Percentiles rank a stretch among this genome's conserved stretches.
phyloP scores from a whole-genome alignment of 2,797 vertebrate genomes.

The Cirrhinus mrigala region DNA sequence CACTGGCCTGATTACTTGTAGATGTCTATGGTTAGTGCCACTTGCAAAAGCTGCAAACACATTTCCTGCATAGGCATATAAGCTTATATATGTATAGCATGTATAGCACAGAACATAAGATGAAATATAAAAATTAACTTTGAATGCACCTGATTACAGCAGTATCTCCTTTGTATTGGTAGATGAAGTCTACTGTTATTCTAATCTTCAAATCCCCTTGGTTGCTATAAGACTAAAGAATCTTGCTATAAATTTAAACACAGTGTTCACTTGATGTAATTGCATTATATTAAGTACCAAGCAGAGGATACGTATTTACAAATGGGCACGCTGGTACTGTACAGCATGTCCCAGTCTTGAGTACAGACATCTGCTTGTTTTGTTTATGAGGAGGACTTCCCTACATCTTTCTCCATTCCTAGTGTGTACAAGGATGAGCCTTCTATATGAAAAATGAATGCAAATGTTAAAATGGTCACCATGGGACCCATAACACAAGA shows the following conservation, averaged over 20 bases:
- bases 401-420: not conserved
- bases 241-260: not conserved
- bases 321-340: not conserved
- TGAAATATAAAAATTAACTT: conserved; percentile 28
- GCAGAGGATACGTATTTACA: not conserved
- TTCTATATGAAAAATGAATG: conserved; percentile 24
- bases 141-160: conserved; percentile 17
- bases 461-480: conserved; percentile 19
- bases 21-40: too few relatives aligned
- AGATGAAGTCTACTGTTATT: not conserved
- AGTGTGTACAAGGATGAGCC: not conserved
- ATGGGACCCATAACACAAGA: not conserved
- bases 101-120: conserved; percentile 21
- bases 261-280: not conserved
- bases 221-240: not conserved
- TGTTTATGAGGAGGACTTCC: conserved; percentile 4
- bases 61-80: too few relatives aligned
- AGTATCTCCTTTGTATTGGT: not conserved
- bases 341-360: conserved; percentile 9
- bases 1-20: too few relatives aligned
- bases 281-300: not conserved
- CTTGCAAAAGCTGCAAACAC: too few relatives aligned
- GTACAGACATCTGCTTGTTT: conserved; percentile 23
- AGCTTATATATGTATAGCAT: too few relatives aligned
- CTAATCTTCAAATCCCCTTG: not conserved